These are phyloP conservation scores for Addax nasomaculatus DNA, from an alignment of 2,113 vertebrate species.

Conservation along the genomic window DNA sequence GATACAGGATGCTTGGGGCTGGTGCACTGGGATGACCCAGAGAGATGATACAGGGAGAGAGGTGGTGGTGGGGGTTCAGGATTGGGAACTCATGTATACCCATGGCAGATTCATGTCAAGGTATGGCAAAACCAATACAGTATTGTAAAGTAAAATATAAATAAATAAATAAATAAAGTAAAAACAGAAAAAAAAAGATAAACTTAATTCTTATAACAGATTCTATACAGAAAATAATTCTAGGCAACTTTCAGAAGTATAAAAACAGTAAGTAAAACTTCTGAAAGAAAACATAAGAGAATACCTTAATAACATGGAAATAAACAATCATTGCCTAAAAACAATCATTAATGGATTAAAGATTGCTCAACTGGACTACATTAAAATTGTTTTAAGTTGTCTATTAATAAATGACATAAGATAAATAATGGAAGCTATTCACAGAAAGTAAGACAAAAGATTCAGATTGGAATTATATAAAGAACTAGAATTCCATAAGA, in stretches of 20 bases:
- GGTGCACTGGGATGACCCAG: too few relatives aligned
- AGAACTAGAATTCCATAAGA: background rate
- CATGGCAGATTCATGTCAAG: too few relatives aligned
- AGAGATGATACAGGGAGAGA: too few relatives aligned
- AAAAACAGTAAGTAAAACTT: background rate
- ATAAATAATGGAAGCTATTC: background rate
- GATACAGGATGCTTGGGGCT: too few relatives aligned
- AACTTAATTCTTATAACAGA: background rate
- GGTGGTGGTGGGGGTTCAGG: too few relatives aligned
- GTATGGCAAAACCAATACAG: too few relatives aligned
- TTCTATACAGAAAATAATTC: background rate
- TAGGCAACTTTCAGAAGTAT: background rate
- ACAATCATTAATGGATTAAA: background rate
- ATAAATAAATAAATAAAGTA: too few relatives aligned
- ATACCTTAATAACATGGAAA: background rate
- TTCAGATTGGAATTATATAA: background rate
- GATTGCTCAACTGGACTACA: background rate
- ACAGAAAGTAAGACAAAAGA: background rate
- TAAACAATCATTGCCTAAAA: background rate
- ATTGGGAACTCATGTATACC: too few relatives aligned
- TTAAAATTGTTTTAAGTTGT: background rate
- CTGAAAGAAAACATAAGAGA: background rate
- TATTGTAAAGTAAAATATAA: too few relatives aligned
- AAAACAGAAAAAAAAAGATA: background rate
- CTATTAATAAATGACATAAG: background rate